phyloP scores from a whole-genome alignment of 2,797 vertebrate genomes.

The Caiman crocodilus region DNA sequence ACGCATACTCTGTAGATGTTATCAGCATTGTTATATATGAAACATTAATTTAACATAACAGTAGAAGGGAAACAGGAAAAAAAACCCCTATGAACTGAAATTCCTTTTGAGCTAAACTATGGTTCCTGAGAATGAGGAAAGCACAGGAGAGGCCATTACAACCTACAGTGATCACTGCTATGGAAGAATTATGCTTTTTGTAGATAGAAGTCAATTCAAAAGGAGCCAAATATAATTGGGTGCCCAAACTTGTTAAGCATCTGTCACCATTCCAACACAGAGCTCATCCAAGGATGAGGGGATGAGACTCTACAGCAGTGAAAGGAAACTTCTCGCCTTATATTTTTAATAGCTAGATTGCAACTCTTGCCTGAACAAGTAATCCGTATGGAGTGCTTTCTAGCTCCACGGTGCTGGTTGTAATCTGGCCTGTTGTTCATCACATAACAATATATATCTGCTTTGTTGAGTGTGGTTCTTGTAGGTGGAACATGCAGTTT shows the following conservation, averaged over 20 bases:
- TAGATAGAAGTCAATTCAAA: not conserved
- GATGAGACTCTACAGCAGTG: not conserved
- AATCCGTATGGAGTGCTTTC: accelerated
- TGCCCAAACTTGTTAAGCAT: not conserved
- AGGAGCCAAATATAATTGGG: not conserved
- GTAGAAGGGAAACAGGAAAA: slow-evolving; percentile 29
- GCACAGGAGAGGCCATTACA: not conserved
- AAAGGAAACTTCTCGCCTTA: not conserved
- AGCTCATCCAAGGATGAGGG: not conserved
- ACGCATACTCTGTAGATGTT: slow-evolving; percentile 58
- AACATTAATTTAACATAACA: slow-evolving; percentile 67
- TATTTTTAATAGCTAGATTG: not conserved
- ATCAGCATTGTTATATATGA: slow-evolving; percentile 69
- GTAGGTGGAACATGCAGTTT: too few species aligned
- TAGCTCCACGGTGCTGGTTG: not conserved
- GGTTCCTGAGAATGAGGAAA: not conserved
- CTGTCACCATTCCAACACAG: not conserved
- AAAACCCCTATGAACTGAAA: slow-evolving; percentile 45
- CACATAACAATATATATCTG: too few species aligned
- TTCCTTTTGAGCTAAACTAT: not conserved
- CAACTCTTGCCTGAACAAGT: not conserved
- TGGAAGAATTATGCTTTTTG: too few species aligned
- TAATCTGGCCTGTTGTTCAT: not conserved
- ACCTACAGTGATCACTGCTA: not conserved
- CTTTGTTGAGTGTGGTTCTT: too few species aligned